These are phyloP conservation scores for Kudoa iwatai DNA, from an alignment of 30 jellyfish, hydroid and myxozoan species.

Conservation along the genomic window DNA sequence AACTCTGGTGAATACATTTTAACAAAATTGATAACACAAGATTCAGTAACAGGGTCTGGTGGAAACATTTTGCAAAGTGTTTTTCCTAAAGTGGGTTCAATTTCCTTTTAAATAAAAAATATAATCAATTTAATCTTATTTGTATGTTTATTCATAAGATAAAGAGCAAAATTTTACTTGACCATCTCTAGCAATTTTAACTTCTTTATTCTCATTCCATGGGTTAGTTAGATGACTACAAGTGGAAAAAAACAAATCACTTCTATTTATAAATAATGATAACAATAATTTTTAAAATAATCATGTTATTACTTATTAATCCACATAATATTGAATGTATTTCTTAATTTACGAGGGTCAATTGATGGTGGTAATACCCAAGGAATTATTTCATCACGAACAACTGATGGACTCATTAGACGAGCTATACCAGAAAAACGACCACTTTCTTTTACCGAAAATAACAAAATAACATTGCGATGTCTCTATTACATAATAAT, in stretches of 20 bases:
- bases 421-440: slow-evolving; percentile 74
- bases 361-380: slow-evolving; percentile 92
- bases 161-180: slow-evolving; percentile 43
- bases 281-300: too few species aligned
- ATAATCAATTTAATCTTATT: too few species aligned
- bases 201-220: slow-evolving; percentile 83
- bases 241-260: slow-evolving; percentile 23
- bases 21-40: too few species aligned
- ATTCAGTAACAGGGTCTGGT: too few species aligned
- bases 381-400: slow-evolving; percentile 23
- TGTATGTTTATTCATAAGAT: too few species aligned
- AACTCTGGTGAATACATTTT: too few species aligned
- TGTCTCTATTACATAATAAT: slow-evolving; percentile 16
- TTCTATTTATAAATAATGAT: too few species aligned
- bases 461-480: slow-evolving; percentile 36
- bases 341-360: slow-evolving; percentile 49
- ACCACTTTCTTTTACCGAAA: slow-evolving; percentile 91
- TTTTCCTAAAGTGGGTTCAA: slow-evolving; percentile 86
- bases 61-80: slow-evolving; percentile 42
- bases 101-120: slow-evolving; percentile 56
- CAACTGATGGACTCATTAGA: slow-evolving; percentile 31
- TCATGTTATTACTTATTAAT: too few species aligned
- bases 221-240: slow-evolving; percentile 72
- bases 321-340: slow-evolving; percentile 79
- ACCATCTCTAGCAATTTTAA: slow-evolving; percentile 80